Percentiles rank a stretch among this genome's conserved stretches.
Evolutionary conservation across 1,140 invertebrate species (phyloP).

Genomic region (Phymastichus coffea): DNA sequence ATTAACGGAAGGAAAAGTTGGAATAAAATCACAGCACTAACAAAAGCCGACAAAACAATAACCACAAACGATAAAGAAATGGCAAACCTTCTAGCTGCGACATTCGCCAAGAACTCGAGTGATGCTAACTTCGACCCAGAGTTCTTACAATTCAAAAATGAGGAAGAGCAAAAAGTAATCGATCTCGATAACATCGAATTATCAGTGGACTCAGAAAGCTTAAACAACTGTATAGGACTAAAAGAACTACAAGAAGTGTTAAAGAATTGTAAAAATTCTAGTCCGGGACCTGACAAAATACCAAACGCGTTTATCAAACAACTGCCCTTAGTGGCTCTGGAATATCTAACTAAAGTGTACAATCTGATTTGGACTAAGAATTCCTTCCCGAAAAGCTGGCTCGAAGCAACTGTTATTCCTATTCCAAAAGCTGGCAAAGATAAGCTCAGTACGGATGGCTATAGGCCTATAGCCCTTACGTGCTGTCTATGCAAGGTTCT

Average conservation of each 20-base stretch:
- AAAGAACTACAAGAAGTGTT: slow-evolving; percentile 23
- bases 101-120: slow-evolving; percentile 35
- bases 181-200: background rate
- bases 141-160: background rate
- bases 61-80: no score
- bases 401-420: background rate
- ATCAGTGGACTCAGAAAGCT: background rate
- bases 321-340: background rate
- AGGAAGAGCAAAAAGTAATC: no score
- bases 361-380: background rate
- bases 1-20: no score
- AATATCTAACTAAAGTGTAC: background rate
- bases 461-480: no score
- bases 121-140: slow-evolving; percentile 29
- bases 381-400: background rate
- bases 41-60: no score
- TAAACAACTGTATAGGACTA: background rate
- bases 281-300: slow-evolving; percentile 16
- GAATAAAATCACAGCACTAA: no score
- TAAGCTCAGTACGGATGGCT: background rate
- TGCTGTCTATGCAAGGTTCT: background rate
- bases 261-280: slow-evolving; percentile 1
- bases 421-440: background rate
- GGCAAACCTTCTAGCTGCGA: slow-evolving; percentile 31
- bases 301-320: slow-evolving; percentile 18